A percentile compares a stretch with the other conserved stretches of the same genome.
phyloP scores from a whole-genome alignment of 23 tunicate genomes.

The Trididemnum miniatum region DNA sequence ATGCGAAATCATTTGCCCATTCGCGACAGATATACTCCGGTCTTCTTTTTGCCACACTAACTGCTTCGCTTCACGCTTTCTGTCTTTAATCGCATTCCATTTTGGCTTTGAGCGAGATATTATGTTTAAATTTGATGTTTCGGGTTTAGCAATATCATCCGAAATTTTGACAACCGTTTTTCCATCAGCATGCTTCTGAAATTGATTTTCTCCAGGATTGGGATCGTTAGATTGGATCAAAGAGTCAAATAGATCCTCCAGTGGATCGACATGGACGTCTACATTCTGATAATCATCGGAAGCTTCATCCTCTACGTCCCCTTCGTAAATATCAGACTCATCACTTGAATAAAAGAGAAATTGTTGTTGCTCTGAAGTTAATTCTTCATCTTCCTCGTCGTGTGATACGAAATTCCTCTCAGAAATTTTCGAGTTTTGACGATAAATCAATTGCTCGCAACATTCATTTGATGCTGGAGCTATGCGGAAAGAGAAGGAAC shows the following conservation, averaged over 20 bases:
- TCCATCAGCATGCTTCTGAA: background rate
- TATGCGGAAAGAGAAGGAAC: background rate
- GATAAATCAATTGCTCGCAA: background rate
- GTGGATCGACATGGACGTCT: background rate
- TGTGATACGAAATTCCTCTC: background rate
- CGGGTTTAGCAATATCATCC: background rate
- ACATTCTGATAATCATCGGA: background rate
- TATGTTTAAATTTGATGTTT: background rate
- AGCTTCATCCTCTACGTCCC: background rate
- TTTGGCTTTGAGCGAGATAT: background rate
- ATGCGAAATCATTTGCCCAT: constrained; percentile 38
- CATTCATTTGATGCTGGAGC: background rate
- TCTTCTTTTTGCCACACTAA: background rate
- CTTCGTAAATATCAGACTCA: background rate
- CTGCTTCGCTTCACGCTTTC: background rate
- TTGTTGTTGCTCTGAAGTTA: background rate
- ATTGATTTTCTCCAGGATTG: background rate
- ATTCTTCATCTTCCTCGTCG: background rate
- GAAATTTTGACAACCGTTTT: background rate
- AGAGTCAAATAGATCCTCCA: background rate
- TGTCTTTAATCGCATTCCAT: background rate
- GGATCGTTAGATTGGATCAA: background rate
- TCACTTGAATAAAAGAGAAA: constrained; percentile 6
- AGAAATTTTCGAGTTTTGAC: background rate
- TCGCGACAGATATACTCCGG: background rate